Evolutionary conservation across 2,797 vertebrate species (phyloP).

Genomic region (Cyprinodon diabolis): DNA sequence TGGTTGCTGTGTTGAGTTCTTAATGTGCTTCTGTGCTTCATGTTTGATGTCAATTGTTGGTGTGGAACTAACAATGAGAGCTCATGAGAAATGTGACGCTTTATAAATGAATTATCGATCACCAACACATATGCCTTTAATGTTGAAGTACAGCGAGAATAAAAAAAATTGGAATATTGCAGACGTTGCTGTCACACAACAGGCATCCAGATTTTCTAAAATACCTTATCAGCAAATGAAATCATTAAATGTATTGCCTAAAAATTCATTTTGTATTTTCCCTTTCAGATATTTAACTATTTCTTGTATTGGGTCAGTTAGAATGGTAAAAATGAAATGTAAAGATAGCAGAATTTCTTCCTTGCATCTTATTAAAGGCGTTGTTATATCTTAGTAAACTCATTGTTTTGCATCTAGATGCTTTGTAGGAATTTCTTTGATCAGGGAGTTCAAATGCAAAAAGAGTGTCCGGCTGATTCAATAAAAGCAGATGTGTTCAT

Average conservation of each 20-base stretch:
- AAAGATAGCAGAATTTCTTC: background rate
- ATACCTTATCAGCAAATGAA: background rate
- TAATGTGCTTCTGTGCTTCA: conserved; percentile 8
- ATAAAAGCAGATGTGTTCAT: conserved; percentile 12
- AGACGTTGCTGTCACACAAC: background rate
- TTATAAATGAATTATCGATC: conserved; percentile 19
- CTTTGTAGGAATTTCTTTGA: background rate
- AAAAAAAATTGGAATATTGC: background rate
- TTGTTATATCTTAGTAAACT: background rate
- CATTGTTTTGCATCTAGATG: background rate
- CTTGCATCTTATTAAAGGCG: background rate
- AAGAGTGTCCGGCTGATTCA: conserved; percentile 7
- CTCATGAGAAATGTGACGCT: conserved; percentile 24
- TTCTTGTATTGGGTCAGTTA: background rate
- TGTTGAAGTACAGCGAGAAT: background rate
- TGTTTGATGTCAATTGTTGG: conserved; percentile 17
- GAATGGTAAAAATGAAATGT: background rate
- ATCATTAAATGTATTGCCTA: background rate
- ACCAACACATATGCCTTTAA: conserved; percentile 4
- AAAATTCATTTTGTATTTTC: background rate
- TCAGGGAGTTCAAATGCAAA: conserved; percentile 6
- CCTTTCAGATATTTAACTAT: background rate
- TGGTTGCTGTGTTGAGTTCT: background rate
- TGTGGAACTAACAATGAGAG: conserved; percentile 19
- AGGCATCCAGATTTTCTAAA: background rate